Conservation (phyloP, 2,113 vertebrate species). For the Engystomops pustulosus region DNA sequence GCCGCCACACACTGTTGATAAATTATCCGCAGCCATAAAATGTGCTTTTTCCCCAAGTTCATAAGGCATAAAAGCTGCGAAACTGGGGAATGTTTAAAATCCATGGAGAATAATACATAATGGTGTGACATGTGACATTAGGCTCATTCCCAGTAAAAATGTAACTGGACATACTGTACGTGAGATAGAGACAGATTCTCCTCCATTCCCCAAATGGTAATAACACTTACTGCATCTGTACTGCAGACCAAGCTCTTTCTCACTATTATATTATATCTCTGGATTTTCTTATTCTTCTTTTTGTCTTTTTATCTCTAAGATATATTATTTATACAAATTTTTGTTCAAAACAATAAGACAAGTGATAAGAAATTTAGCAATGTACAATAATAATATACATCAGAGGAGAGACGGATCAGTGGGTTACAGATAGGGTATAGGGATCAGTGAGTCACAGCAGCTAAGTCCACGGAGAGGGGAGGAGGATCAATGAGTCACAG, state of each 20-base stretch:
- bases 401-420: too few species aligned
- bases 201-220: not conserved
- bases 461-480: too few species aligned
- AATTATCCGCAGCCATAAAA: constrained; percentile 40
- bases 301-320: too few species aligned
- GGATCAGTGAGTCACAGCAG: too few species aligned
- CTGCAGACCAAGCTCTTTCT: not conserved
- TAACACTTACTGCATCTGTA: not conserved
- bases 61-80: constrained; percentile 40
- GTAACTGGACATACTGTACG: not conserved
- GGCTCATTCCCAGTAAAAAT: constrained; percentile 28
- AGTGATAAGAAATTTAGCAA: too few species aligned
- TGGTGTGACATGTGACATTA: constrained; percentile 15
- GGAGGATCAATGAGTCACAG: too few species aligned
- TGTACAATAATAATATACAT: too few species aligned
- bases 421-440: too few species aligned
- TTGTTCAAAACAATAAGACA: not conserved
- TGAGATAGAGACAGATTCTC: constrained; percentile 11
- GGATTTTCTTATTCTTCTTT: too few species aligned
- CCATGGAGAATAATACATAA: constrained; percentile 40
- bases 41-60: constrained; percentile 45
- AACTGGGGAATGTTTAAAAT: not conserved
- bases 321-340: not conserved
- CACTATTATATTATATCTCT: not conserved
- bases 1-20: constrained; percentile 26